A percentile compares a stretch with the other conserved stretches of the same genome.
Evolutionary conservation across 2,113 vertebrate species (phyloP).

Genomic region (Python bivittatus): DNA sequence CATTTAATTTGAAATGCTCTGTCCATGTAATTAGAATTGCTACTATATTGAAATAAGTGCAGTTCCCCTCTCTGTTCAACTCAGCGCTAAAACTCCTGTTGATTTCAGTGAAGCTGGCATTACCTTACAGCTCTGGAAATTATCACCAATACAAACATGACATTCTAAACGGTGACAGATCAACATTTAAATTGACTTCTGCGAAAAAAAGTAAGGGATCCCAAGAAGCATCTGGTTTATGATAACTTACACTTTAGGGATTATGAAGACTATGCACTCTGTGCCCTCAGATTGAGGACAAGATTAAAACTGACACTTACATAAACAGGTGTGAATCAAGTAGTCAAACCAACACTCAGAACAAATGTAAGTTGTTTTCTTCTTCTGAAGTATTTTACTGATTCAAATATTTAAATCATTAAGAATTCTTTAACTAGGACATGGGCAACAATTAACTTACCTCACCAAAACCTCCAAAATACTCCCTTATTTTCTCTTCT

Average conservation of each 20-base stretch:
- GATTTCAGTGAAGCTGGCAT: not conserved
- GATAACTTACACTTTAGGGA: not conserved
- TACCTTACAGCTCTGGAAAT: constrained; percentile 4
- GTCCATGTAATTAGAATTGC: not conserved
- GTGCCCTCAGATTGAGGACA: not conserved
- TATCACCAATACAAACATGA: not conserved
- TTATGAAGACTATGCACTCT: not conserved
- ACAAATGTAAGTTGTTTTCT: not conserved
- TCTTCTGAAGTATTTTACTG: not conserved
- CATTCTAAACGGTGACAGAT: not conserved
- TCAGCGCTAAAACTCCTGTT: not conserved
- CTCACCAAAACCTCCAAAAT: constrained; percentile 95
- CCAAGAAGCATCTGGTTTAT: not conserved
- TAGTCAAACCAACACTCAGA: not conserved
- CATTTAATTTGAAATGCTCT: not conserved
- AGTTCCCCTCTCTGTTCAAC: not conserved
- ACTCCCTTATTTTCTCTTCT: constrained; percentile 97
- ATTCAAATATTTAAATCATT: not conserved
- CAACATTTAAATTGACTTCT: not conserved
- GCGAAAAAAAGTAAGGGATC: not conserved
- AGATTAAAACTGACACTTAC: not conserved
- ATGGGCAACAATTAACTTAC: constrained; percentile 68
- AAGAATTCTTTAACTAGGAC: not conserved
- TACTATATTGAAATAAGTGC: not conserved
- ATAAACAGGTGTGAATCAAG: not conserved